Percentiles rank a stretch among this genome's conserved stretches.
These are phyloP conservation scores for Chaetophractus vellerosus DNA, from an alignment of 2,797 vertebrate genomes.

Conservation along the genomic window DNA sequence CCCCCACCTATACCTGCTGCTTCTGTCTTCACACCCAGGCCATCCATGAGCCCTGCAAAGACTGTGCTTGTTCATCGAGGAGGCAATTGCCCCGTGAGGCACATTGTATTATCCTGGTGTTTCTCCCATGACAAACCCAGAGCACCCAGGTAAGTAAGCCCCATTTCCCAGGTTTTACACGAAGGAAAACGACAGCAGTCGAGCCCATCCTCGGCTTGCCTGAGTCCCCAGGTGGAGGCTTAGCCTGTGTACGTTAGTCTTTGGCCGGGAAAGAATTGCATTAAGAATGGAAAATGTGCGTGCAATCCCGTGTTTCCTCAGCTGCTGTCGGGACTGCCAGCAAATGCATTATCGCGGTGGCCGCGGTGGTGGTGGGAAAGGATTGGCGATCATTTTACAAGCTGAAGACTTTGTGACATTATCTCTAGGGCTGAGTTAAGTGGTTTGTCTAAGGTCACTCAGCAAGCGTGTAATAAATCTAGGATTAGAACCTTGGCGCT, in stretches of 20 bases:
- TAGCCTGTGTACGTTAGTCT: rapidly evolving
- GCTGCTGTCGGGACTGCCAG: neutral
- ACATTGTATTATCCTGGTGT: rapidly evolving
- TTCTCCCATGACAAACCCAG: neutral
- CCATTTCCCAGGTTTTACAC: neutral
- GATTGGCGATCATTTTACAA: neutral
- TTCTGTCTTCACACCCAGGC: too few relatives aligned
- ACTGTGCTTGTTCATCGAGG: too few relatives aligned
- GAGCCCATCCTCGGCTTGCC: rapidly evolving
- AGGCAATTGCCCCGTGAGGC: rapidly evolving
- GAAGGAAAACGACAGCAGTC: neutral
- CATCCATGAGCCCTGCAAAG: rapidly evolving
- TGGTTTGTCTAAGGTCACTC: slow-evolving; percentile 74
- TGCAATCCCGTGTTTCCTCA: rapidly evolving
- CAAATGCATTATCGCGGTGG: rapidly evolving
- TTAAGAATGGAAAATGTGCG: neutral
- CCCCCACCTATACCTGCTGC: rapidly evolving
- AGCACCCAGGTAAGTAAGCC: neutral
- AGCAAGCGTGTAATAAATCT: slow-evolving; percentile 47
- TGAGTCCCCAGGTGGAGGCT: neutral
- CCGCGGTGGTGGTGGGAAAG: neutral
- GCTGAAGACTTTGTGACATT: slow-evolving; percentile 45
- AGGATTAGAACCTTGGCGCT: slow-evolving; percentile 39
- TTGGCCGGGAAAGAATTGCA: neutral
- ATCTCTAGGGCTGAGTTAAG: slow-evolving; percentile 59